A percentile compares a stretch with the other conserved stretches of the same genome.
These are phyloP conservation scores for Campoplex nolae DNA, from an alignment of 2,888 invertebrate genomes.

Conservation along the genomic window DNA sequence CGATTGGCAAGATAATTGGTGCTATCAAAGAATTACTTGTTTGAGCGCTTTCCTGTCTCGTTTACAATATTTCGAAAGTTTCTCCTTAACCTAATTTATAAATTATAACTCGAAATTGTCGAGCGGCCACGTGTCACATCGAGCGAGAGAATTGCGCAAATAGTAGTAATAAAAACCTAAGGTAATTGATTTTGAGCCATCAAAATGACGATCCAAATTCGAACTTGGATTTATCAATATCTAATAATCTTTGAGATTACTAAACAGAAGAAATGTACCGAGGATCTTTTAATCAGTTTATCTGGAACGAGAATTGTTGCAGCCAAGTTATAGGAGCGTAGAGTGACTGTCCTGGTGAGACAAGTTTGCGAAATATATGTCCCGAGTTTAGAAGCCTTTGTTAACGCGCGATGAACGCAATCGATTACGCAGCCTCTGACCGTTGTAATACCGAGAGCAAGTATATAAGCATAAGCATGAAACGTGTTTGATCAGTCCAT, in stretches of 20 bases:
- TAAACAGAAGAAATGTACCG: not conserved
- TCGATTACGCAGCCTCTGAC: constrained; percentile 80
- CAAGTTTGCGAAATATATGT: constrained; percentile 78
- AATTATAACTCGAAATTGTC: constrained; percentile 54
- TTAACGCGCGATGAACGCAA: constrained; percentile 77
- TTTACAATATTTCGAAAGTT: constrained; percentile 78
- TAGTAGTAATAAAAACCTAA: constrained; percentile 37
- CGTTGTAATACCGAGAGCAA: constrained; percentile 67
- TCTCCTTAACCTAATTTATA: constrained; percentile 80
- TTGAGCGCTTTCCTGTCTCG: constrained; percentile 73
- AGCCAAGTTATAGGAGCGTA: constrained; percentile 16
- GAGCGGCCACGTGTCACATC: constrained; percentile 51
- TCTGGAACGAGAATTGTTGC: constrained; percentile 15
- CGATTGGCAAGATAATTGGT: constrained; percentile 75
- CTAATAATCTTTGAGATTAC: not conserved
- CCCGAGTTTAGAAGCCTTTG: constrained; percentile 72
- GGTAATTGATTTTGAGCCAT: not conserved
- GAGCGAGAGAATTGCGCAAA: constrained; percentile 59
- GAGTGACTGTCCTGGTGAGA: constrained; percentile 37
- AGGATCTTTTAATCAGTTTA: constrained; percentile 21
- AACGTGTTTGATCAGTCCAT: constrained; percentile 78
- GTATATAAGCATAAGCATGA: constrained; percentile 80
- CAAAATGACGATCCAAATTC: not conserved
- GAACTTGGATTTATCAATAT: not conserved
- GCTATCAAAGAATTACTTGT: constrained; percentile 76